Evolutionary conservation across 1,140 invertebrate genomes (phyloP).

Genomic region (Bombus pyrosoma): DNA sequence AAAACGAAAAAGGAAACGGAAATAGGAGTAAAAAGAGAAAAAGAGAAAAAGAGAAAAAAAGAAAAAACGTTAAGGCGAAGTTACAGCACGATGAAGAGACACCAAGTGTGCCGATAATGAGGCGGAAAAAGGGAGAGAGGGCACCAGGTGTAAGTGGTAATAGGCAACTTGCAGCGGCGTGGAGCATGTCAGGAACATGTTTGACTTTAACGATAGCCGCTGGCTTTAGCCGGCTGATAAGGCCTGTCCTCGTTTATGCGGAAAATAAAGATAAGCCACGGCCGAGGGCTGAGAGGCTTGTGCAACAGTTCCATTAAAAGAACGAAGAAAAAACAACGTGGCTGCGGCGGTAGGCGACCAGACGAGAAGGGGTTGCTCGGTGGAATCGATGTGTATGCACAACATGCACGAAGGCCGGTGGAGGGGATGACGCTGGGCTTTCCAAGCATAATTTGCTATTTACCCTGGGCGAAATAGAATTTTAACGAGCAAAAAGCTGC

Average conservation of each 20-base stretch:
- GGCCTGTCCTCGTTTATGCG: slow-evolving; percentile 48
- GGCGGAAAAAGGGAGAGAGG: slow-evolving; percentile 7
- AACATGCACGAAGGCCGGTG: background rate
- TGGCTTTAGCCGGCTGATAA: slow-evolving; percentile 54
- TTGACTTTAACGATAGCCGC: slow-evolving; percentile 57
- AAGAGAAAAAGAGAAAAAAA: too few species aligned
- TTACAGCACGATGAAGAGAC: too few species aligned
- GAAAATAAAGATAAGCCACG: slow-evolving; percentile 58
- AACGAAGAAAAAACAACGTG: background rate
- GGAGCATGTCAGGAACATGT: slow-evolving; percentile 47
- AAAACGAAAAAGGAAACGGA: too few species aligned
- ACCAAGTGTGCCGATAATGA: slow-evolving; percentile 39
- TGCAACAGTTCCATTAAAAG: slow-evolving; percentile 34
- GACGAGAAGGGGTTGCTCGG: background rate
- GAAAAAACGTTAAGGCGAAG: background rate
- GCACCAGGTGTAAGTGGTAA: slow-evolving; percentile 49
- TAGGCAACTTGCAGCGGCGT: slow-evolving; percentile 42
- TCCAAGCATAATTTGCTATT: slow-evolving; percentile 8
- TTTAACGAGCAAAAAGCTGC: slow-evolving; percentile 30
- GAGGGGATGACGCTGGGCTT: background rate
- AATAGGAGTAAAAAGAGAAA: too few species aligned
- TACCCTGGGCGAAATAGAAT: slow-evolving; percentile 11
- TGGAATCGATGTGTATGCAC: background rate
- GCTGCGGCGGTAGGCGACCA: background rate
- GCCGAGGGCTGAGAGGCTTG: slow-evolving; percentile 19